A percentile compares a stretch with the other conserved stretches of the same genome.
These are phyloP conservation scores for Hapalemur alaotrensis DNA, from an alignment of 2,797 vertebrate genomes.

Conservation along the genomic window DNA sequence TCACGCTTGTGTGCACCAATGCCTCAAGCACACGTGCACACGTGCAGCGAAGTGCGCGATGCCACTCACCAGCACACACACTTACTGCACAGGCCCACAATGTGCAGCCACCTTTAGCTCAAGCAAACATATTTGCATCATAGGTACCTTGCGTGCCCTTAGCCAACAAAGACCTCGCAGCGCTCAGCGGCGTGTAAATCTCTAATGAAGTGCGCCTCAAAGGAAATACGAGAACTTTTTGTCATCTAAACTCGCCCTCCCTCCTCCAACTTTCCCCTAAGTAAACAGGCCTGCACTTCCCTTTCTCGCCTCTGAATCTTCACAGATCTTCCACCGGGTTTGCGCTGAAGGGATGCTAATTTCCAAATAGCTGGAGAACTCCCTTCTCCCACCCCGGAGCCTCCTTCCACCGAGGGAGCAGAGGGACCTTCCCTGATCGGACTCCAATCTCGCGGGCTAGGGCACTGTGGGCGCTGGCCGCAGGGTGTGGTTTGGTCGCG, in stretches of 20 bases:
- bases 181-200: fast-evolving
- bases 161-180: neutral
- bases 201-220: neutral
- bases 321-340: neutral
- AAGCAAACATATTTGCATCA: neutral
- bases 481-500: fast-evolving
- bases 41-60: neutral
- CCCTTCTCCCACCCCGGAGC: neutral
- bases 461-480: neutral
- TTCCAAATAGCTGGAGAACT: neutral
- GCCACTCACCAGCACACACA: neutral
- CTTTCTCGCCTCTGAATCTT: neutral
- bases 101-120: neutral
- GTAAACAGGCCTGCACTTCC: neutral
- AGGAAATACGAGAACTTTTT: neutral
- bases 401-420: fast-evolving
- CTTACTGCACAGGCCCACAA: neutral
- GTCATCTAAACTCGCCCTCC: neutral
- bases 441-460: fast-evolving
- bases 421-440: neutral
- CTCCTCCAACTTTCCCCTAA: neutral
- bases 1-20: neutral
- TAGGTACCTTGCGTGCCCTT: neutral
- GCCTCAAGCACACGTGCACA: neutral
- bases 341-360: neutral